These are phyloP conservation scores for Centroberyx gerrardi DNA, from an alignment of 2,797 vertebrate genomes.

Conservation along the genomic window DNA sequence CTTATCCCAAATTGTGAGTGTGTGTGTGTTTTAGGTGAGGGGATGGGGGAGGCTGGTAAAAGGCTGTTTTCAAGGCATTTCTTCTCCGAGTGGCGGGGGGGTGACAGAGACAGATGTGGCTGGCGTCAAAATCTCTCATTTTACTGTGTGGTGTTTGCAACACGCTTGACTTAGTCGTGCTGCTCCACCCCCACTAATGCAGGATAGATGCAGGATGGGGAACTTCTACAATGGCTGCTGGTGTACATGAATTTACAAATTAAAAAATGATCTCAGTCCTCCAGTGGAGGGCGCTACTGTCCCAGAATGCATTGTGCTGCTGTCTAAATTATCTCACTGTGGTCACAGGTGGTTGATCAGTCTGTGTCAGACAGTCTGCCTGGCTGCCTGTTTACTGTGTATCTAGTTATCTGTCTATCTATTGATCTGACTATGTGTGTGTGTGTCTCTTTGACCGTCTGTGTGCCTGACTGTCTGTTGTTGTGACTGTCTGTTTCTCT, in stretches of 20 bases:
- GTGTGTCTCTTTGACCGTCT: neutral
- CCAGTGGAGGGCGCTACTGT: conserved; percentile 77
- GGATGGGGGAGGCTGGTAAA: neutral
- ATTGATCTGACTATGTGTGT: neutral
- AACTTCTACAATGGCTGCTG: neutral
- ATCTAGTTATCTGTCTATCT: neutral
- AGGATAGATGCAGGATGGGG: neutral
- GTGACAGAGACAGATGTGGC: too few species aligned
- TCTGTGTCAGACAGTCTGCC: conserved; percentile 4
- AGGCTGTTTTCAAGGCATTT: neutral
- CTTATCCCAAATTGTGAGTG: neutral
- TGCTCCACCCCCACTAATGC: too few species aligned
- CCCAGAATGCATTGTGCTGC: conserved; percentile 17
- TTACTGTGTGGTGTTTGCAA: too few species aligned
- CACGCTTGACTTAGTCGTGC: too few species aligned
- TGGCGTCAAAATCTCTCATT: too few species aligned
- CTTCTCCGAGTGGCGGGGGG: too few species aligned
- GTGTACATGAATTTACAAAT: neutral
- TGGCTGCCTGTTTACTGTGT: neutral
- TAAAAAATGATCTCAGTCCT: conserved; percentile 12
- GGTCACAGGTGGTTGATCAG: conserved; percentile 59
- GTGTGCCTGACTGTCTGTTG: neutral
- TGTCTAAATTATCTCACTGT: conserved; percentile 18
- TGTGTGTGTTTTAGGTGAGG: neutral
- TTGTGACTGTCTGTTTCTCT: neutral